phyloP scores from a whole-genome alignment of 2,888 invertebrate species.

The Arge pagana region DNA sequence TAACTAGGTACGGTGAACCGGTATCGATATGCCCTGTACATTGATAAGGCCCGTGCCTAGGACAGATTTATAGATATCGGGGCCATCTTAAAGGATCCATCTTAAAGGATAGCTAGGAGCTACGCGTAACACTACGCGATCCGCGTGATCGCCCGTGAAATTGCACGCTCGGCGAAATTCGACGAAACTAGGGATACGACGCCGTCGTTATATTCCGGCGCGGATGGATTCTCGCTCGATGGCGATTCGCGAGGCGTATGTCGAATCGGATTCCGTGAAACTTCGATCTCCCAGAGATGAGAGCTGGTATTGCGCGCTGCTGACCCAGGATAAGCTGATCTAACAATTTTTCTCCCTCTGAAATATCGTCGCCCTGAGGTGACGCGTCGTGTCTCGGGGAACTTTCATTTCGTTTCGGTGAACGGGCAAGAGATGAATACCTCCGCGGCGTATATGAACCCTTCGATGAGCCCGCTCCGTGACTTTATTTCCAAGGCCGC shows the following conservation, averaged over 20 bases:
- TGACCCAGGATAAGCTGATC: conserved; percentile 11
- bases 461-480: conserved; percentile 18
- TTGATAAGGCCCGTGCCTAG: conserved; percentile 48
- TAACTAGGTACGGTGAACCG: conserved; percentile 52
- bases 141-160: conserved; percentile 32
- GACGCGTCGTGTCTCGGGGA: conserved; percentile 2
- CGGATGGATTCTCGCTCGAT: too few relatives aligned
- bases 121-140: too few relatives aligned
- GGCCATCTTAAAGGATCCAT: too few relatives aligned
- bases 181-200: too few relatives aligned
- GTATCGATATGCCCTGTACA: conserved; percentile 48
- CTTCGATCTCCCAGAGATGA: too few relatives aligned
- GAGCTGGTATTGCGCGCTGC: too few relatives aligned
- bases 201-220: too few relatives aligned
- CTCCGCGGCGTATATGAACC: conserved; percentile 10
- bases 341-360: conserved; percentile 3
- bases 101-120: too few relatives aligned
- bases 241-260: too few relatives aligned
- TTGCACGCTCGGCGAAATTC: too few relatives aligned
- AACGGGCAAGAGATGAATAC: conserved; percentile 9
- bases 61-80: conserved; percentile 43
- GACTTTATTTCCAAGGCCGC: conserved; percentile 17
- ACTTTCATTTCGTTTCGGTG: conserved; percentile 14
- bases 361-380: conserved; percentile 13
- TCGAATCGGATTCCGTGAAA: too few relatives aligned